Evolutionary conservation across 2,888 invertebrate genomes (phyloP), one percentile per base, ranked within the genome.

Genomic region (Scaptodrosophila latifasciaeformis): DNA sequence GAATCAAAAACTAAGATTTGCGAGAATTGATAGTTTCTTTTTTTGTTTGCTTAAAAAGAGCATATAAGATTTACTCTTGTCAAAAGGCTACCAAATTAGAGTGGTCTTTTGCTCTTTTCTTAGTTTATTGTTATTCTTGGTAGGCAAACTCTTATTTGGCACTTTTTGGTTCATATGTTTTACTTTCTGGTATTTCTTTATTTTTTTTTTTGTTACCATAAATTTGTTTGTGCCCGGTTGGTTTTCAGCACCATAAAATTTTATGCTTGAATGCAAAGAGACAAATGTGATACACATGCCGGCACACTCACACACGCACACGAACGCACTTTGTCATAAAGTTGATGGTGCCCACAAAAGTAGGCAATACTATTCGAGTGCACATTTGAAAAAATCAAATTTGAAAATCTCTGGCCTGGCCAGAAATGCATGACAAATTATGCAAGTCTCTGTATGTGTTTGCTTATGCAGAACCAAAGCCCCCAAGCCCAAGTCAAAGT

Each of bases 191-290:
- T 53, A 59, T 64, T 59, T 58, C 62, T 18, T 29, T 42, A 19
- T 3, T 49, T 27, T 39, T 7, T 39, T 37, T 39, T 29, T 31
- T 34, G 4, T n/a, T n/a, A n/a, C n/a, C n/a, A n/a, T n/a, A n/a
- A n/a, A 34, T 27, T 50, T 31, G 29, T 35, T 48, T 31, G 5
- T 50, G 49, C 18, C 24, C 9, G 59, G 39, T 18, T 49, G 30
- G 15, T 54, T 71, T 74, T 67, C 56, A 70, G 63, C 62, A 61
- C 60, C 63, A 78, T 75, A 78, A 75, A 75, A 78, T 75, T 60
- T 61, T 58, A 66, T 71, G 75, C 78, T 64, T 59, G 65, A 75
- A 67, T 70, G 78, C 70, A 67, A 66, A 64, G 70, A 70, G 77
- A 77, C 77, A 72, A 77, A 72, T 72, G 72, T 64, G 54, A 40